These are phyloP conservation scores for Agrotis clavis DNA, from an alignment of 2,888 invertebrate species.

Conservation along the genomic window DNA sequence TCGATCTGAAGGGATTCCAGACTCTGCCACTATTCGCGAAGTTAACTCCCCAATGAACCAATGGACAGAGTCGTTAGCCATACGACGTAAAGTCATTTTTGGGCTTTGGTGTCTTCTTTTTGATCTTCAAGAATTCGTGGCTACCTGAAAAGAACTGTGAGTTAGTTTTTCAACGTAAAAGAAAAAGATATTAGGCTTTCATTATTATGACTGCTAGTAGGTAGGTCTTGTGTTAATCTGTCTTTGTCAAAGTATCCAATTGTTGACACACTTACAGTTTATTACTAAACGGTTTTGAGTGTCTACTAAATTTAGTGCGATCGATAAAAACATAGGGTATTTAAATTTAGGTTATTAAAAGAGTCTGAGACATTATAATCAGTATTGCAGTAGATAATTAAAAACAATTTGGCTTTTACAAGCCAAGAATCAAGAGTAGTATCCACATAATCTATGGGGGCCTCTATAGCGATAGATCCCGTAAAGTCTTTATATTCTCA, in stretches of 20 bases:
- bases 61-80: slow-evolving; percentile 73
- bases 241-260: too few relatives aligned
- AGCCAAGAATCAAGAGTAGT: neutral
- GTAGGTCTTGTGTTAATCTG: too few relatives aligned
- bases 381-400: slow-evolving; percentile 9
- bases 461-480: neutral
- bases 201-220: neutral
- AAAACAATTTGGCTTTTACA: slow-evolving; percentile 11
- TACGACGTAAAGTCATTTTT: slow-evolving; percentile 50
- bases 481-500: neutral
- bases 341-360: neutral
- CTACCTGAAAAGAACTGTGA: slow-evolving; percentile 6
- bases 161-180: neutral
- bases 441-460: too few relatives aligned
- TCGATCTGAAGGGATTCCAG: slow-evolving; percentile 75
- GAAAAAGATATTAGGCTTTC: neutral
- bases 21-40: slow-evolving; percentile 74
- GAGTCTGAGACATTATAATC: slow-evolving; percentile 4
- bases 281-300: too few relatives aligned
- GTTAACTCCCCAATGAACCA: slow-evolving; percentile 77
- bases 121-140: neutral
- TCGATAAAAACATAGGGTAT: too few relatives aligned
- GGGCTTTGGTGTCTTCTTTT: slow-evolving; percentile 16
- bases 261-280: too few relatives aligned
- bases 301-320: too few relatives aligned